Conservation (phyloP, 1,140 invertebrate species). For the Lordiphosa mommai region DNA sequence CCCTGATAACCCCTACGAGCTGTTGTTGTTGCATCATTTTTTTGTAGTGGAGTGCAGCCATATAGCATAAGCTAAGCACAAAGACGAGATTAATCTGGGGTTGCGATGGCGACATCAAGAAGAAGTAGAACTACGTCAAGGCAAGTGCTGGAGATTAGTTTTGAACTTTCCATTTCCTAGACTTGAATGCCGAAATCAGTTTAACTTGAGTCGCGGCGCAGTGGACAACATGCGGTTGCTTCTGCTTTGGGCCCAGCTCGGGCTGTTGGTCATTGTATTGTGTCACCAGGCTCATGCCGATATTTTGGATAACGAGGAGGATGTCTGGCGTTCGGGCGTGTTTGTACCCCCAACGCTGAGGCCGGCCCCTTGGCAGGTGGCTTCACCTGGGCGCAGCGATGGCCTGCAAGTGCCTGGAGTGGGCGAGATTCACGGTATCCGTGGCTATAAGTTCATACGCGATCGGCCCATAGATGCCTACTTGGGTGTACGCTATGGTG, state of each 20-base stretch:
- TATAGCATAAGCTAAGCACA: too few species aligned
- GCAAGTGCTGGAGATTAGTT: slow-evolving; percentile 18
- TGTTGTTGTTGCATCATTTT: too few species aligned
- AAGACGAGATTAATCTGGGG: too few species aligned
- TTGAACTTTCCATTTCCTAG: slow-evolving; percentile 50
- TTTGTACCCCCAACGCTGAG: slow-evolving; percentile 35
- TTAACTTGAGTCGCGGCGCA: slow-evolving; percentile 34
- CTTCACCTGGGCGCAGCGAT: background rate
- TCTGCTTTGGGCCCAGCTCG: background rate
- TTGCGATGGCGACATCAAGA: too few species aligned
- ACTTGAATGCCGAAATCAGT: slow-evolving; percentile 46
- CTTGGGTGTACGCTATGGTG: slow-evolving; percentile 61
- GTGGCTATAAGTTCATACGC: slow-evolving; percentile 38
- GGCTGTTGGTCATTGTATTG: slow-evolving; percentile 26
- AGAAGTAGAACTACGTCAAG: slow-evolving; percentile 19
- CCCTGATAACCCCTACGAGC: too few species aligned
- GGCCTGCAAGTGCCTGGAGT: slow-evolving; percentile 46
- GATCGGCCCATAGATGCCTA: slow-evolving; percentile 57
- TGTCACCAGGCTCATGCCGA: slow-evolving; percentile 14
- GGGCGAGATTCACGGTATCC: slow-evolving; percentile 41
- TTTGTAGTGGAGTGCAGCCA: too few species aligned
- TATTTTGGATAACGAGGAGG: slow-evolving; percentile 8
- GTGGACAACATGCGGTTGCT: slow-evolving; percentile 54
- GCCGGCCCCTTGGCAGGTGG: slow-evolving; percentile 26
- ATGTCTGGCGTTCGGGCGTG: slow-evolving; percentile 5